Evolutionary conservation across 2,113 vertebrate species (phyloP).

Genomic region (Siniperca chuatsi): DNA sequence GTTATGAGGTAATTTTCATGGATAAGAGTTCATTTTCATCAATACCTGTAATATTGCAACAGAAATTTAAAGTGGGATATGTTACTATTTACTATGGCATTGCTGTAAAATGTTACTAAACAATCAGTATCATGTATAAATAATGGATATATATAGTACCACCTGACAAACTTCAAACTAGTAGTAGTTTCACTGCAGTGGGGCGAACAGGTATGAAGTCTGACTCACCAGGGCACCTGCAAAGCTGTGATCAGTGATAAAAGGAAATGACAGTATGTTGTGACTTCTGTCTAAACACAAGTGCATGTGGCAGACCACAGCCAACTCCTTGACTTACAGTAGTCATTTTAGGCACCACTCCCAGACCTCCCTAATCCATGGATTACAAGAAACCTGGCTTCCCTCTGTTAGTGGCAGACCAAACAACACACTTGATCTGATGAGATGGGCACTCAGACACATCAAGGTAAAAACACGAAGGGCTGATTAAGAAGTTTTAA

Average conservation of each 20-base stretch:
- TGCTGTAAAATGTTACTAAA: not conserved
- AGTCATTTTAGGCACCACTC: conserved; percentile 70
- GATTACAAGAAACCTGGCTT: conserved; percentile 51
- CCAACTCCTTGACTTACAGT: conserved; percentile 32
- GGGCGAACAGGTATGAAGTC: not conserved
- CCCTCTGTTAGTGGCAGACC: conserved; percentile 35
- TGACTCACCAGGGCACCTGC: conserved; percentile 56
- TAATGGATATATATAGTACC: no score
- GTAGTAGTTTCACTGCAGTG: not conserved
- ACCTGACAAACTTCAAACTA: no score
- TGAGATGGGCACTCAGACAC: not conserved
- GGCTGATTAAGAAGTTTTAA: not conserved
- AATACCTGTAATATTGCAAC: not conserved
- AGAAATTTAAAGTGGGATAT: not conserved
- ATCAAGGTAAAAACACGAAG: conserved; percentile 1
- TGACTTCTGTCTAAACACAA: conserved; percentile 48
- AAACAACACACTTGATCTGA: conserved; percentile 22
- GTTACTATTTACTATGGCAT: not conserved
- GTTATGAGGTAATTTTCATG: not conserved
- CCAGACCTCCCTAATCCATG: conserved; percentile 55
- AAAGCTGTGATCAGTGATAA: conserved; percentile 63
- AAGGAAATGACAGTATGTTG: conserved; percentile 61
- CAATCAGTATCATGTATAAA: not conserved
- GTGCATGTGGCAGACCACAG: conserved; percentile 21
- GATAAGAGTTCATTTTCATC: not conserved